These are phyloP conservation scores for Orcinus orca DNA, from an alignment of 2,113 vertebrate genomes.

Conservation along the genomic window DNA sequence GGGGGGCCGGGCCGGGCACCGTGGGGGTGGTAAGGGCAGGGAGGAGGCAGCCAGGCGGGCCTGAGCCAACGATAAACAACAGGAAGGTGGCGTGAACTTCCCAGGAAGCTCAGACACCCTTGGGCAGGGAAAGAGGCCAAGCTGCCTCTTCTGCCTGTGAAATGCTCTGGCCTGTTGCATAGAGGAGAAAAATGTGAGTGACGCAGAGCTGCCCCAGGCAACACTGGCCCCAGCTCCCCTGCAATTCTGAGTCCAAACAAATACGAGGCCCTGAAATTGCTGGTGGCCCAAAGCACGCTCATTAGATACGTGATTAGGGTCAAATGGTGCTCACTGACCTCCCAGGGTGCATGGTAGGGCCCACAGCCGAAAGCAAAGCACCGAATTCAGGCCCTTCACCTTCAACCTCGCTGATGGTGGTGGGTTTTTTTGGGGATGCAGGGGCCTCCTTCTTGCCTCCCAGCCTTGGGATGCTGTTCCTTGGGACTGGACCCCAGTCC, in stretches of 20 bases:
- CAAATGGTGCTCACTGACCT: background rate
- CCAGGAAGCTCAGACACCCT: background rate
- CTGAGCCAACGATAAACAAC: background rate
- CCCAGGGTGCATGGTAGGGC: background rate
- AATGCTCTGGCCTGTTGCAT: background rate
- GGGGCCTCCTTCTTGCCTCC: background rate
- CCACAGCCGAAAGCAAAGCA: background rate
- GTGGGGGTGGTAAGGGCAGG: too few species aligned
- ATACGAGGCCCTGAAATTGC: background rate
- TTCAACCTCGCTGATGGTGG: background rate
- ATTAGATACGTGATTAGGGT: too few species aligned
- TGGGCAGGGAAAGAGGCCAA: background rate
- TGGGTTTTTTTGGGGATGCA: background rate
- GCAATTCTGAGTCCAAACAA: background rate
- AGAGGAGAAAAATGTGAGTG: background rate
- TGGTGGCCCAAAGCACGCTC: background rate
- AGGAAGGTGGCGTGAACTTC: background rate
- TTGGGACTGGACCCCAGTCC: background rate
- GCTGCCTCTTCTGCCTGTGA: background rate
- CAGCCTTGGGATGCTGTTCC: background rate
- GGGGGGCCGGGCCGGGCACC: background rate
- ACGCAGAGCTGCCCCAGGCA: background rate
- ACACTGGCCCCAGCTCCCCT: background rate
- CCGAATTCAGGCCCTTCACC: background rate
- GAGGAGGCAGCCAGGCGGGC: background rate